These are phyloP conservation scores for Danaus plexippus DNA, from an alignment of 1,140 invertebrate species.

Conservation along the genomic window DNA sequence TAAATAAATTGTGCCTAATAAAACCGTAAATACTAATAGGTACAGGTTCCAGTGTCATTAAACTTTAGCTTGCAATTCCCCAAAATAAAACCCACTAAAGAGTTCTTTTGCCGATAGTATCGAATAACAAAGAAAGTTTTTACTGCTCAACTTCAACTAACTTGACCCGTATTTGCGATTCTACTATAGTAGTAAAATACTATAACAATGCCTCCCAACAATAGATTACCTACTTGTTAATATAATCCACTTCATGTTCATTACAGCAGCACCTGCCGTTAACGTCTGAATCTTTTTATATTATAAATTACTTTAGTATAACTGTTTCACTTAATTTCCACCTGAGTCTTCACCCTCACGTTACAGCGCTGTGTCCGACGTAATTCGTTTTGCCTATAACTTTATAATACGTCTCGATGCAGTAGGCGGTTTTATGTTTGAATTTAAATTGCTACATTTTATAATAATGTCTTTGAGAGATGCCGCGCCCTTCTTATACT, in stretches of 20 bases:
- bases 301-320: not conserved
- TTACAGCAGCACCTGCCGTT: not conserved
- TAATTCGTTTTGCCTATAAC: slow-evolving; percentile 28
- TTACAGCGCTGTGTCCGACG: slow-evolving; percentile 7
- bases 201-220: not conserved
- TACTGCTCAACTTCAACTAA: slow-evolving; percentile 53
- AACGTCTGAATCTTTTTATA: not conserved
- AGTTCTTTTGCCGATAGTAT: slow-evolving; percentile 56
- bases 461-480: slow-evolving; percentile 61
- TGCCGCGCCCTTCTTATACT: slow-evolving; percentile 41
- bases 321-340: slow-evolving; percentile 4
- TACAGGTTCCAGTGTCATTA: slow-evolving; percentile 15
- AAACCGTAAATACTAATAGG: not conserved
- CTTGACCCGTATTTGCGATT: slow-evolving; percentile 55
- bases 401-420: slow-evolving; percentile 28
- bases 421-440: slow-evolving; percentile 39
- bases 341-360: slow-evolving; percentile 9
- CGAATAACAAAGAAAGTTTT: slow-evolving; percentile 69
- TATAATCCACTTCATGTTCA: not conserved
- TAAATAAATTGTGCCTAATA: slow-evolving; percentile 1
- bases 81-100: slow-evolving; percentile 43
- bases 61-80: slow-evolving; percentile 28
- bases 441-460: slow-evolving; percentile 69
- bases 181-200: slow-evolving; percentile 59
- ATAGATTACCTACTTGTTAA: not conserved